A percentile compares a stretch with the other conserved stretches of the same genome.
Conservation (phyloP, 2,113 vertebrate species). For the Passerina amoena region DNA sequence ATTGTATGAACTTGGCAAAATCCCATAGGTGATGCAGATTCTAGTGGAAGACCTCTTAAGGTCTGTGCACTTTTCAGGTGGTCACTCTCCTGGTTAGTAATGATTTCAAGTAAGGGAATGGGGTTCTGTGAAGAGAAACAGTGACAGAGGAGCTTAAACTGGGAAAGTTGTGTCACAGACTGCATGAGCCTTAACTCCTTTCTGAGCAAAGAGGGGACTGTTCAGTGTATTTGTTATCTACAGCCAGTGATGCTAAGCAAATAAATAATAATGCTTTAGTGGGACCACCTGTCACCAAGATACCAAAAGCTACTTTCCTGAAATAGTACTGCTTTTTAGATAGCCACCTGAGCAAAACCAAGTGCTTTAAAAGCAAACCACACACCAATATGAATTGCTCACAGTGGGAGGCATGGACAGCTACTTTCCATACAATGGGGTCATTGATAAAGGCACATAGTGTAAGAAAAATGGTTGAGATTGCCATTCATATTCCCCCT, state of each 20-base stretch:
- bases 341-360: background rate
- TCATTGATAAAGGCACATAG: background rate
- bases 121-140: background rate
- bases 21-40: background rate
- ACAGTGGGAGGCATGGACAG: background rate
- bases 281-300: background rate
- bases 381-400: background rate
- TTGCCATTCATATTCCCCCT: background rate
- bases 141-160: background rate
- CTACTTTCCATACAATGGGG: background rate
- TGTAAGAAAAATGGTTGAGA: background rate
- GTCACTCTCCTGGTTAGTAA: background rate
- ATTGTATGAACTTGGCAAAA: background rate
- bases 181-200: background rate
- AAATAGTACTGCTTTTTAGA: background rate
- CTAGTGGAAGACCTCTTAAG: background rate
- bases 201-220: background rate
- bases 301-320: background rate
- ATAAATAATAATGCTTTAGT: background rate
- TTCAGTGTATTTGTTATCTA: background rate
- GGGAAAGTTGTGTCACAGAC: too few species aligned
- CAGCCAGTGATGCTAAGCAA: background rate
- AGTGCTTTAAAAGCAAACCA: background rate
- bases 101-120: background rate
- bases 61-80: background rate